Percentiles rank a stretch among this genome's conserved stretches.
Evolutionary conservation across 2,888 invertebrate genomes (phyloP).

Genomic region (Agelastica alni): DNA sequence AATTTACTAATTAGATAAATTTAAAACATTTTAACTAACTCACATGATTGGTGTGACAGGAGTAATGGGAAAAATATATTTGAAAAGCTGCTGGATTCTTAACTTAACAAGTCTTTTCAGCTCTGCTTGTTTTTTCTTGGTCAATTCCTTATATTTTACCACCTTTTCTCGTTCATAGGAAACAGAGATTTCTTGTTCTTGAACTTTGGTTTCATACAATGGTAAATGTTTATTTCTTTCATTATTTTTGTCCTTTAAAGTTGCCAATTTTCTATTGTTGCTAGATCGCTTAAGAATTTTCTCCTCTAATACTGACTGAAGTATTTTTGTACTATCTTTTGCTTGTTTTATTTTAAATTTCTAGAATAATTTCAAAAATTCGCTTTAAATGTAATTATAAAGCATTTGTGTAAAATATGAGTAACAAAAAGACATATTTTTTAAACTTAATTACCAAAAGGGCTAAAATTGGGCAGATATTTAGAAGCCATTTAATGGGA

Average conservation of each 20-base stretch:
- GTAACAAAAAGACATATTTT: too few species aligned
- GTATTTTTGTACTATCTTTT: constrained; percentile 62
- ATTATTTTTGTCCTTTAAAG: constrained; percentile 49
- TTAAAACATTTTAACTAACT: too few species aligned
- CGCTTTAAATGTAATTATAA: too few species aligned
- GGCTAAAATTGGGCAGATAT: too few species aligned
- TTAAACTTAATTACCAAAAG: too few species aligned
- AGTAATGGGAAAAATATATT: constrained; percentile 72
- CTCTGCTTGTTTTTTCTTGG: constrained; percentile 59
- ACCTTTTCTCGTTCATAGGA: constrained; percentile 60
- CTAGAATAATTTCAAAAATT: too few species aligned
- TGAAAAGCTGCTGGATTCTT: constrained; percentile 66
- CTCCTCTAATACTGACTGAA: constrained; percentile 62
- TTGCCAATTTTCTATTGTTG: constrained; percentile 47
- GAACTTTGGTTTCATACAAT: constrained; percentile 66
- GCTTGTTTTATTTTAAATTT: constrained; percentile 64
- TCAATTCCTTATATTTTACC: constrained; percentile 58
- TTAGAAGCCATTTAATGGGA: too few species aligned
- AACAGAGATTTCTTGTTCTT: constrained; percentile 63
- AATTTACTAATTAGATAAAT: too few species aligned
- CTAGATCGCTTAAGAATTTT: constrained; percentile 56
- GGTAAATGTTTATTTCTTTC: constrained; percentile 62
- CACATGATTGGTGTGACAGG: constrained; percentile 61
- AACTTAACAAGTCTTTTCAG: constrained; percentile 63
- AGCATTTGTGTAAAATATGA: too few species aligned